phyloP scores from a whole-genome alignment of 2,797 vertebrate species.

The Acanthurus lineatus region DNA sequence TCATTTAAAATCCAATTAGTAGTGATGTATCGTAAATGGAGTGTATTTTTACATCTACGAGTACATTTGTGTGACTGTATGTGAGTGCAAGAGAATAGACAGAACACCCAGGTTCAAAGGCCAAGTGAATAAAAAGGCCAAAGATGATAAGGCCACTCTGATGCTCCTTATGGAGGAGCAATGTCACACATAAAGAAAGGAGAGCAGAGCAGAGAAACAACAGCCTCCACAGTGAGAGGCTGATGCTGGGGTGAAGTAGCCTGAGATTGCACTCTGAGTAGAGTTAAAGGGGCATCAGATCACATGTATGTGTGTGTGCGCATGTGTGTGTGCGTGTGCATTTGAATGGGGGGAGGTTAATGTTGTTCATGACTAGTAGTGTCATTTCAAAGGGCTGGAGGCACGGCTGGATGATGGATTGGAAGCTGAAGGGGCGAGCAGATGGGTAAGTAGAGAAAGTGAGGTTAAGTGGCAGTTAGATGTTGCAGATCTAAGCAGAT shows the following conservation, averaged over 20 bases:
- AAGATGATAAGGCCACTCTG: constrained; percentile 86
- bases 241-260: constrained; percentile 85
- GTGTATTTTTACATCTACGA: constrained; percentile 58
- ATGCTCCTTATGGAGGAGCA: constrained; percentile 78
- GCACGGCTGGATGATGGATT: constrained; percentile 76
- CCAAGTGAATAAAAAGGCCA: constrained; percentile 82
- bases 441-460: constrained; percentile 84
- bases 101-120: constrained; percentile 85
- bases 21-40: constrained; percentile 58
- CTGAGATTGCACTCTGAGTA: constrained; percentile 86
- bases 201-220: constrained; percentile 84
- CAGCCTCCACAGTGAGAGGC: constrained; percentile 76
- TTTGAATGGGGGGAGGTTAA: constrained; percentile 74
- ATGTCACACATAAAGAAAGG: constrained; percentile 83
- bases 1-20: constrained; percentile 49
- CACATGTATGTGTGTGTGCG: constrained; percentile 42
- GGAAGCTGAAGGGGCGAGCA: constrained; percentile 79
- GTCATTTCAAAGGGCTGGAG: constrained; percentile 79
- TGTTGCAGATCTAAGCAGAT: constrained; percentile 86
- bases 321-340: constrained; percentile 22
- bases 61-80: constrained; percentile 39
- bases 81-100: constrained; percentile 58
- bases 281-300: constrained; percentile 85
- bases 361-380: constrained; percentile 85
- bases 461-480: constrained; percentile 89